Evolutionary conservation across 1,140 invertebrate species (phyloP).

Genomic region (Eufriesea mexicana): DNA sequence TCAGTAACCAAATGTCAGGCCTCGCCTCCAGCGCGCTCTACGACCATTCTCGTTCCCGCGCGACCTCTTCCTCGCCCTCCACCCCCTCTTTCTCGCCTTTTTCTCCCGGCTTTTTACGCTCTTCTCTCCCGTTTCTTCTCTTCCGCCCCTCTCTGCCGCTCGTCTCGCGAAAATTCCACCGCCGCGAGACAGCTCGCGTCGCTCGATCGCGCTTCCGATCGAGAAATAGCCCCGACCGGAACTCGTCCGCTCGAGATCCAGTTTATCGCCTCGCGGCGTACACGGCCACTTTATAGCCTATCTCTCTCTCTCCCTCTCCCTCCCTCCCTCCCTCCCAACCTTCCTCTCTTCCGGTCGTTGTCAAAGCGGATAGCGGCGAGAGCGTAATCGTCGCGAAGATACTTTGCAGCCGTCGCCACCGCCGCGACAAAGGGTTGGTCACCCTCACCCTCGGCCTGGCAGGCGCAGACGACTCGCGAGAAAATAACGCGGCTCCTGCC

Average conservation of each 20-base stretch:
- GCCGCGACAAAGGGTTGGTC: conserved; percentile 69
- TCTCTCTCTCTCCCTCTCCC: conserved; percentile 50
- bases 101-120: background rate
- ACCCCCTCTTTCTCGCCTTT: background rate
- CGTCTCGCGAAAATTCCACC: background rate
- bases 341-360: conserved; percentile 73
- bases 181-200: background rate
- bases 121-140: too few relatives aligned
- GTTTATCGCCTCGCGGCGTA: conserved; percentile 44
- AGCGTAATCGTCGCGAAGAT: conserved; percentile 71
- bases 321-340: too few relatives aligned
- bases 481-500: conserved; percentile 58
- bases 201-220: background rate
- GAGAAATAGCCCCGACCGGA: background rate
- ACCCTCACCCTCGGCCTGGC: background rate
- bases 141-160: background rate
- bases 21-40: conserved; percentile 56
- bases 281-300: conserved; percentile 64
- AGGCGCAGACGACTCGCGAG: background rate
- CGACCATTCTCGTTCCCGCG: conserved; percentile 41
- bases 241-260: conserved; percentile 1
- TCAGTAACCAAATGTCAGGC: conserved; percentile 78
- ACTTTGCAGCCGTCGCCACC: too few relatives aligned
- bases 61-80: conserved; percentile 35
- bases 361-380: conserved; percentile 61